Base-by-base conservation (phyloP, 2,888 invertebrate genomes). In the Andrena praecox region DNA sequence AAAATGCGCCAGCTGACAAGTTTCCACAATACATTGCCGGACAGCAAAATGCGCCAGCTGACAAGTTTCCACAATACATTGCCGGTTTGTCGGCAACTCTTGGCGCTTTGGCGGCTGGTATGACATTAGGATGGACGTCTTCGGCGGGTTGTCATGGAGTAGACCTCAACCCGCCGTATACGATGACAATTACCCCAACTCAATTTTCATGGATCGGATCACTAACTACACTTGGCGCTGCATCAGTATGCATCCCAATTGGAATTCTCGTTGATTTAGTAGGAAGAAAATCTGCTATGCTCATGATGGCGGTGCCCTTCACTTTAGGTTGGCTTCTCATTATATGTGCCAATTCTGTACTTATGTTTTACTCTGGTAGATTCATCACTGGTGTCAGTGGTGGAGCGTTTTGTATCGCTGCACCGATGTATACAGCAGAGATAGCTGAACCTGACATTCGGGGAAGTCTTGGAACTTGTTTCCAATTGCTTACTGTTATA, bases 361-460 rank as follows among this genome's bases (percentile, higher is more conserved):
- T 93, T 0, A 96, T 96, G 96, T 93, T 97, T 8, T 96, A 96
- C 89, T 94, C 95, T 1, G 97, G 97, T 0, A 94, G 97, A 77
- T 95, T 97, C 64, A 94, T 97, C 50, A 96, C 96, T 5, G 98
- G 98, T 33, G 92, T 97, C 60, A 96, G 97, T 24, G 96, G 96
- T 42, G 98, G 98, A 29, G 97, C 97, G 0, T 97, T 97, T 91
- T 97, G 97, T 89, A 96, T 98, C 24, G 96, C 97, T 0, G 97
- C 97, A 0, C 98, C 98, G 0, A 95, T 98, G 83, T 98, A 98
- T 92, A 97, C 96, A 6, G 97, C 96, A 60, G 99, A 99, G 95
- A 98, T 98, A 63, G 96, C 98, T 0, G 97, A 98, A 88, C 97
- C 96, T 87, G 96, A 96, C 33, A 96, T 98, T 87, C 95, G 99